Conservation (phyloP, 23 tunicate species). For the Pegea sp. region DNA sequence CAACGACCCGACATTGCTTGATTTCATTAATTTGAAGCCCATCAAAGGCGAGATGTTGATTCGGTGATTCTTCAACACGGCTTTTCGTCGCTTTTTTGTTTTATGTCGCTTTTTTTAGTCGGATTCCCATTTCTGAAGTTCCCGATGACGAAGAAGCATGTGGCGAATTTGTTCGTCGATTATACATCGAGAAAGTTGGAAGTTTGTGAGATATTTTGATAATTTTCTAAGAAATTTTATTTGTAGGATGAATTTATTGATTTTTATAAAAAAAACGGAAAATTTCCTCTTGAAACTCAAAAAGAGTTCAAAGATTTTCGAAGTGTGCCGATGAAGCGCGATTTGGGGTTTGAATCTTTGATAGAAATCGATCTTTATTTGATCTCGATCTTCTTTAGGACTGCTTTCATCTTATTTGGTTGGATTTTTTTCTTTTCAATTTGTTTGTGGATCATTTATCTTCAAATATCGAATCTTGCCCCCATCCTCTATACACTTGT, state of each 20-base stretch:
- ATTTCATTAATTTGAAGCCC: constrained; percentile 26
- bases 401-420: too few relatives aligned
- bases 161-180: neutral
- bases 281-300: constrained; percentile 14
- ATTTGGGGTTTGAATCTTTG: neutral
- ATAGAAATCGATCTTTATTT: neutral
- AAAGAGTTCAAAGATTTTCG: neutral
- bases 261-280: constrained; percentile 12
- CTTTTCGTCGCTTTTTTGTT: neutral
- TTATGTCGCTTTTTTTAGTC: constrained; percentile 2
- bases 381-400: too few relatives aligned
- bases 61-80: constrained; percentile 1
- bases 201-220: neutral
- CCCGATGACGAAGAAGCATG: constrained; percentile 31
- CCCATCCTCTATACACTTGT: too few relatives aligned
- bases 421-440: too few relatives aligned
- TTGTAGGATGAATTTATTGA: constrained; percentile 25
- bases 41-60: constrained; percentile 35
- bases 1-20: constrained; percentile 19
- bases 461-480: too few relatives aligned
- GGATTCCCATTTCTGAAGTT: constrained; percentile 11
- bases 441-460: too few relatives aligned
- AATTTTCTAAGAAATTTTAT: neutral
- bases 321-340: neutral
- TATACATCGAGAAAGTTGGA: neutral